Evolutionary conservation across 2,797 vertebrate species (phyloP).

Genomic region (Microctenopoma steveboyesi): DNA sequence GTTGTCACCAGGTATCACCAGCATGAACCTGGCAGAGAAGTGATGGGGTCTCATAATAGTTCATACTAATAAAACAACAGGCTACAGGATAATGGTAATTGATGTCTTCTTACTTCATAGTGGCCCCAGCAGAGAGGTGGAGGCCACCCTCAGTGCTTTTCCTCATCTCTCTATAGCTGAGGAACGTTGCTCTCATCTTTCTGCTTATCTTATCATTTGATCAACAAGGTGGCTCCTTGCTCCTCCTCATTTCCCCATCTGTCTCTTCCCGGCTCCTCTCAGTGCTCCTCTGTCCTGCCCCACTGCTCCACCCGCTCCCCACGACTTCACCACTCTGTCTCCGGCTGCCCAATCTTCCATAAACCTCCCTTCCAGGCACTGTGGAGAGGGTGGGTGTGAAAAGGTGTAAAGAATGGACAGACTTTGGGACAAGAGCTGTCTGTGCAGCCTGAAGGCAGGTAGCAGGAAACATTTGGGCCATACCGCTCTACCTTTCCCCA

Average conservation of each 20-base stretch:
- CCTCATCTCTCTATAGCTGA: no score
- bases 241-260: constrained; percentile 57
- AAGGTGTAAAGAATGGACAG: constrained; percentile 43
- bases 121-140: no score
- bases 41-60: no score
- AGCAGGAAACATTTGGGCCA: constrained; percentile 49
- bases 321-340: constrained; percentile 46
- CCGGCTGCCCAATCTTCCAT: constrained; percentile 38
- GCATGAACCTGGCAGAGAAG: no score
- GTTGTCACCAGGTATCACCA: no score
- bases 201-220: constrained; percentile 41
- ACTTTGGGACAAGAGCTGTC: constrained; percentile 39
- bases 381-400: constrained; percentile 24
- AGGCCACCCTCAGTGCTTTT: no score
- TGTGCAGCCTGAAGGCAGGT: constrained; percentile 57
- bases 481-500: constrained; percentile 59
- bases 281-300: constrained; percentile 52
- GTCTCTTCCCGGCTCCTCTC: constrained; percentile 39
- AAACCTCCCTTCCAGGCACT: constrained; percentile 54
- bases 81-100: no score
- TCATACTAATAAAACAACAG: no score
- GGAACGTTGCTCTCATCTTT: background rate
- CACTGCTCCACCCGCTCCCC: constrained; percentile 50
- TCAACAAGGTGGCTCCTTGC: constrained; percentile 35
- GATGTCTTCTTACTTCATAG: no score